Percentiles rank a stretch among this genome's conserved stretches.
Evolutionary conservation across 2,888 invertebrate genomes (phyloP).

Genomic region (Acronicta alni): DNA sequence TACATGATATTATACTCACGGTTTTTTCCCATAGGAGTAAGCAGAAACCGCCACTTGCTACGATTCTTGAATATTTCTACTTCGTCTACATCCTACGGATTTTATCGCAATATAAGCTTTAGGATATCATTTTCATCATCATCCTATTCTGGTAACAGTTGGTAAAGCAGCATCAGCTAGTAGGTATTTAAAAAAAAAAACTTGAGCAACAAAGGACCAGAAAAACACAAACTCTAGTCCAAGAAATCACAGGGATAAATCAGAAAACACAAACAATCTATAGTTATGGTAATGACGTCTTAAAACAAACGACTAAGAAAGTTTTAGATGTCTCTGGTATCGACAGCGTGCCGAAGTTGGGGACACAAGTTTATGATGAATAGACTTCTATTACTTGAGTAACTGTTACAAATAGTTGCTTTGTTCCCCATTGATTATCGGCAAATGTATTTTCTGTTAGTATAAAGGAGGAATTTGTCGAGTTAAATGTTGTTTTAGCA

Average conservation of each 20-base stretch:
- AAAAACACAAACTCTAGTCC: conserved; percentile 1
- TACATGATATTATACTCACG: no score
- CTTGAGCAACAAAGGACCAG: not conserved
- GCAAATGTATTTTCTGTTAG: conserved; percentile 17
- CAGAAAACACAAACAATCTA: conserved; percentile 14
- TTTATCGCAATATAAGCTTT: no score
- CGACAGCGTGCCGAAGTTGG: conserved; percentile 35
- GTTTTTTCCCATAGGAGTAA: no score
- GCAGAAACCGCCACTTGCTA: no score
- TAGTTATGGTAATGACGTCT: conserved; percentile 20
- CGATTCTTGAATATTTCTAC: no score
- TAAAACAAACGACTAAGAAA: conserved; percentile 37
- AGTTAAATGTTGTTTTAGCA: no score
- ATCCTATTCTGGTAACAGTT: no score
- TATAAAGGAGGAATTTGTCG: conserved; percentile 14
- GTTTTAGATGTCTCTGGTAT: conserved; percentile 35
- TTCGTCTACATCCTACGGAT: no score
- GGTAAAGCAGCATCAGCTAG: no score
- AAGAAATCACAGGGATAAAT: conserved; percentile 1
- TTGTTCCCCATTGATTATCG: conserved; percentile 44
- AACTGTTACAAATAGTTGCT: conserved; percentile 37
- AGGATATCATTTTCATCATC: no score
- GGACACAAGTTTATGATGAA: conserved; percentile 45
- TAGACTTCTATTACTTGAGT: conserved; percentile 43
- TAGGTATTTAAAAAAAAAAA: no score